Conservation (phyloP, 2,888 invertebrate genomes). For the Plebejus argus region DNA sequence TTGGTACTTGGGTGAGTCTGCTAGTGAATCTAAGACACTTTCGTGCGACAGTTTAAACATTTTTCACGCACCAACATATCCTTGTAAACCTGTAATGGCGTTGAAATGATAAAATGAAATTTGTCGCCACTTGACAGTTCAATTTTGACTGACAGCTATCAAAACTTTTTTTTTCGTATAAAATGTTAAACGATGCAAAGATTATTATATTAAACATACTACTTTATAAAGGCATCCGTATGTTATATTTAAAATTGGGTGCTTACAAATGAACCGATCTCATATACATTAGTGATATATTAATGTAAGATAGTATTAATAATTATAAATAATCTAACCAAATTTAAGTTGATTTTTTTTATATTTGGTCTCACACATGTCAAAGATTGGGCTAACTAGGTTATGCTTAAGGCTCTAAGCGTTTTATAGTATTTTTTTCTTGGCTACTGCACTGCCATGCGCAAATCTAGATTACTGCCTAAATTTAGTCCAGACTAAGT, state of each 20-base stretch:
- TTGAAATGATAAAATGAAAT: not conserved
- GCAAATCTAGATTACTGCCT: conserved; percentile 25
- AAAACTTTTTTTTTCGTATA: not conserved
- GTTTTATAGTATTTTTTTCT: conserved; percentile 28
- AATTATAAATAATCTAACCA: conserved; percentile 69
- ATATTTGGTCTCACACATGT: conserved; percentile 74
- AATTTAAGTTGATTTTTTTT: conserved; percentile 65
- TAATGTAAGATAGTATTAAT: conserved; percentile 63
- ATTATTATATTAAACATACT: not conserved
- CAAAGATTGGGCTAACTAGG: conserved; percentile 57
- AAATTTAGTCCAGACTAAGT: conserved; percentile 22
- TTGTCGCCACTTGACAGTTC: not conserved
- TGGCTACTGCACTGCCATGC: conserved; percentile 30
- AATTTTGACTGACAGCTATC: not conserved
- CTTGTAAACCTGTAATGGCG: not conserved
- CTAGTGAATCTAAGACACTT: not conserved
- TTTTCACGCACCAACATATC: not conserved
- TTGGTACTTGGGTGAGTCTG: not conserved
- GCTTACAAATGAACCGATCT: not conserved
- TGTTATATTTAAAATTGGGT: not conserved
- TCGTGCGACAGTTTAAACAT: not conserved
- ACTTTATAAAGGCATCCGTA: not conserved
- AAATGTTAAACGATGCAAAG: not conserved
- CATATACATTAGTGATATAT: conserved; percentile 62
- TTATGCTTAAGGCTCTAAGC: conserved; percentile 31